Evolutionary conservation across 2,113 vertebrate species (phyloP).

Genomic region (Hassar affinis): DNA sequence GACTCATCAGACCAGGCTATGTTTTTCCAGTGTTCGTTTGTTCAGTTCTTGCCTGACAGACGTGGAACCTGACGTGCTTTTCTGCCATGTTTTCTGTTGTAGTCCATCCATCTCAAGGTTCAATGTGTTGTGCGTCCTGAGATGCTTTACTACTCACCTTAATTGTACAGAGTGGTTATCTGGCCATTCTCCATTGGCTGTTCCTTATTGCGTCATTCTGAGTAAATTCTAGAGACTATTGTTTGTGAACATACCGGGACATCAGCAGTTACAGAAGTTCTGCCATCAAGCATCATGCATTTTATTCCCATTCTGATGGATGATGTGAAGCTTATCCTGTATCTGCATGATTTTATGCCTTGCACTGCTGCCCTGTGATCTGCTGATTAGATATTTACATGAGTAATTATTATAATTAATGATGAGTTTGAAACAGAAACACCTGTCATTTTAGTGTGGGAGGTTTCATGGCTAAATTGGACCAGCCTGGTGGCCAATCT

Average conservation of each 20-base stretch:
- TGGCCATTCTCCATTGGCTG: neutral
- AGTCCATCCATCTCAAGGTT: neutral
- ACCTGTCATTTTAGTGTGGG: no score
- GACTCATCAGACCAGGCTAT: neutral
- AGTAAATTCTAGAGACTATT: neutral
- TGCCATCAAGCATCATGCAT: neutral
- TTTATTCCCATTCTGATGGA: no score
- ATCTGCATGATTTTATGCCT: neutral
- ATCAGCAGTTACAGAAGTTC: neutral
- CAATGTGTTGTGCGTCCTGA: neutral
- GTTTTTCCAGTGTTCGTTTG: neutral
- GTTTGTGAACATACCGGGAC: neutral
- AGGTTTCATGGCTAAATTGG: no score
- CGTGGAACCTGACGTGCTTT: neutral
- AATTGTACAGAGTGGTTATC: neutral
- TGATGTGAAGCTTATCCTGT: neutral
- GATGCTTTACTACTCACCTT: neutral
- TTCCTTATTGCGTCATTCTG: neutral
- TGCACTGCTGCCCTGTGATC: neutral
- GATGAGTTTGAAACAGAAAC: no score
- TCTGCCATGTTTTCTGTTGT: slow-evolving; percentile 1
- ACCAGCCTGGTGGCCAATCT: no score
- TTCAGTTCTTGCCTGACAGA: neutral
- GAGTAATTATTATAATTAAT: no score
- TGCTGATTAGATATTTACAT: neutral